Conservation (phyloP, 2,888 invertebrate genomes). For the Cryptocephalus primarius region DNA sequence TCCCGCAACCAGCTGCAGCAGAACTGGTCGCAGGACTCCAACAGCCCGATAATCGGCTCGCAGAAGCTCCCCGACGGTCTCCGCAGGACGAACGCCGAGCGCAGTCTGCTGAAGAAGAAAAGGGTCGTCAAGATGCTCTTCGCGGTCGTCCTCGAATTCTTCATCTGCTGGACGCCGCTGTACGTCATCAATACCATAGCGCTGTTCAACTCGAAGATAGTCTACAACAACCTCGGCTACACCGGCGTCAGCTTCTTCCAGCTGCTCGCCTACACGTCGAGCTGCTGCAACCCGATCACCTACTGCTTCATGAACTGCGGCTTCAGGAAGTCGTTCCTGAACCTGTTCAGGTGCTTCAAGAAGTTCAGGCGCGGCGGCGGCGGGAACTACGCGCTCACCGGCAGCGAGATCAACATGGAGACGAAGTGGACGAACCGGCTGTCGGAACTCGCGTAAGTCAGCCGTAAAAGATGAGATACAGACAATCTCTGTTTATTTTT, state of each 20-base stretch:
- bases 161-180: slow-evolving; percentile 58
- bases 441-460: background rate
- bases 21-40: slow-evolving; percentile 28
- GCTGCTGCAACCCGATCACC: slow-evolving; percentile 58
- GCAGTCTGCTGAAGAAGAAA: slow-evolving; percentile 39
- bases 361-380: slow-evolving; percentile 12
- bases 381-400: slow-evolving; percentile 20
- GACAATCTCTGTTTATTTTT: no score
- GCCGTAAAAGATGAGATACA: no score
- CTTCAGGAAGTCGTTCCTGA: slow-evolving; percentile 51
- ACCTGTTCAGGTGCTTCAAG: slow-evolving; percentile 44
- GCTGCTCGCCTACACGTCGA: slow-evolving; percentile 48
- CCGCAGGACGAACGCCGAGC: slow-evolving; percentile 39
- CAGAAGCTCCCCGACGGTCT: slow-evolving; percentile 23
- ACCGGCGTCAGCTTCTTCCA: slow-evolving; percentile 45
- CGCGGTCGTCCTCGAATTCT: slow-evolving; percentile 58
- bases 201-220: slow-evolving; percentile 38
- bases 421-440: slow-evolving; percentile 25
- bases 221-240: slow-evolving; percentile 40
- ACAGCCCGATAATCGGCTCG: slow-evolving; percentile 17
- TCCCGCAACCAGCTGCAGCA: slow-evolving; percentile 27
- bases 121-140: slow-evolving; percentile 53
- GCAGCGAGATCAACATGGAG: slow-evolving; percentile 28
- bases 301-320: slow-evolving; percentile 60
- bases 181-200: slow-evolving; percentile 49